A percentile compares a stretch with the other conserved stretches of the same genome.
phyloP scores from a whole-genome alignment of 2,888 invertebrate species.

The Microchrysa polita region DNA sequence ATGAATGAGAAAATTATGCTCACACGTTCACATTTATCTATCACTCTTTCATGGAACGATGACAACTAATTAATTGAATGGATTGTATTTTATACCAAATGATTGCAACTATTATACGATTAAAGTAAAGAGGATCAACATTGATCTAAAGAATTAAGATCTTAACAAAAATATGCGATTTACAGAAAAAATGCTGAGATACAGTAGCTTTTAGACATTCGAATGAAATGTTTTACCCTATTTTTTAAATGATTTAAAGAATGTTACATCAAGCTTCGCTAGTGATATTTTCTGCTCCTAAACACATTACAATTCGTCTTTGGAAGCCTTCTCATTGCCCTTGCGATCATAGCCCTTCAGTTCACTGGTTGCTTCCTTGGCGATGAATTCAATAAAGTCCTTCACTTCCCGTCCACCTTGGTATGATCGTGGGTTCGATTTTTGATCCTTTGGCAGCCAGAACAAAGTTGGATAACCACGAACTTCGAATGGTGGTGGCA shows the following conservation, averaged over 20 bases:
- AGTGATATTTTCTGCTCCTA: slow-evolving; percentile 1
- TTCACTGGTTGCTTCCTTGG: slow-evolving; percentile 88
- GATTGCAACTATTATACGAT: background rate
- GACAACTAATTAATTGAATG: background rate
- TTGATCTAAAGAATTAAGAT: slow-evolving; percentile 25
- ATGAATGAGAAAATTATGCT: background rate
- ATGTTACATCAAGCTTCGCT: slow-evolving; percentile 3
- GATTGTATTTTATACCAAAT: background rate
- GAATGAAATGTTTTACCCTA: slow-evolving; percentile 31
- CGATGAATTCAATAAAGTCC: slow-evolving; percentile 94
- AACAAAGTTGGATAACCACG: slow-evolving; percentile 97
- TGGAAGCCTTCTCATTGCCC: slow-evolving; percentile 71
- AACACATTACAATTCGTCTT: slow-evolving; percentile 68
- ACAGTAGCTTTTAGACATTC: slow-evolving; percentile 27
- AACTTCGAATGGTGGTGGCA: slow-evolving; percentile 89
- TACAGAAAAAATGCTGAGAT: slow-evolving; percentile 31
- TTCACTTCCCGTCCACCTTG: slow-evolving; percentile 93
- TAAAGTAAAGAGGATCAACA: background rate
- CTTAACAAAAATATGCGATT: slow-evolving; percentile 35
- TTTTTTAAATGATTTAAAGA: slow-evolving; percentile 29
- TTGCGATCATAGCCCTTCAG: slow-evolving; percentile 88
- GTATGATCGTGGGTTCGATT: slow-evolving; percentile 82
- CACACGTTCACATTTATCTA: background rate
- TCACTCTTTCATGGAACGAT: slow-evolving; percentile 3
- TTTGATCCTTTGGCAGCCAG: slow-evolving; percentile 89